Base-by-base conservation (phyloP, 2,888 invertebrate species). In the Ommatoiulus sabulosus region DNA sequence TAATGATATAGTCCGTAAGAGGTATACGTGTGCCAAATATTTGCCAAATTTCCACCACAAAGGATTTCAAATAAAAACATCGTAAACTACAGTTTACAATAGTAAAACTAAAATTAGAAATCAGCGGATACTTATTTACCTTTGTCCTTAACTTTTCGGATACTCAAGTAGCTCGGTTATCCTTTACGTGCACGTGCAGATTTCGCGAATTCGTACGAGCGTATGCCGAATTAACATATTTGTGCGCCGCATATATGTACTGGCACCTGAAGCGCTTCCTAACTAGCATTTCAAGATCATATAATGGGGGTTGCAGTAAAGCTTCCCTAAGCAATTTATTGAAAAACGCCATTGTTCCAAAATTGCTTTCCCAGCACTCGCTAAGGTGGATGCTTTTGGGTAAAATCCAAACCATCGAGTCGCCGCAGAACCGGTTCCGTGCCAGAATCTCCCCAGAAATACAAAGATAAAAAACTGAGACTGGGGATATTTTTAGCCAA, bases 301-400 rank as follows among this genome's bases (percentile, higher is more conserved):
- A 72, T 72, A 72, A 72, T 72, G 72, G 8, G 20, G 24, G 35
- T 35, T 24, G 48, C 24, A 20, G 72, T 72, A 24, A 24, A 72
- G 72, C 72, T 6, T 72, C 24, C 72, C 72, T 72, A 72, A 3
- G 72, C 72, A 72, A 72, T 72, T 63, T 63, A n/a, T 72, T 72
- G 72, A 72, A 72, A 72, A 72, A 20, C 8, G 72, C 72, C 72
- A 72, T 72, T 72, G 72, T 72, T 24, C 72, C 72, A 72, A 72
- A 72, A 10, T 24, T 72, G 24, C 72, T 72, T 24, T 72, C 72
- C 72, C 4, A 72, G 72, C 72, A 72, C 72, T 72, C 8, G 63
- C 63, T 63, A 63, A 20, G 15, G 63, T 63, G n/a, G 72, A 72
- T n/a, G 24, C 6, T 72, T 24, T 72, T 72, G 72, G 72, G 72